Evolutionary conservation across 2,888 invertebrate species (phyloP), one percentile per base, ranked within the genome.

Genomic region (Agapostemon virescens): DNA sequence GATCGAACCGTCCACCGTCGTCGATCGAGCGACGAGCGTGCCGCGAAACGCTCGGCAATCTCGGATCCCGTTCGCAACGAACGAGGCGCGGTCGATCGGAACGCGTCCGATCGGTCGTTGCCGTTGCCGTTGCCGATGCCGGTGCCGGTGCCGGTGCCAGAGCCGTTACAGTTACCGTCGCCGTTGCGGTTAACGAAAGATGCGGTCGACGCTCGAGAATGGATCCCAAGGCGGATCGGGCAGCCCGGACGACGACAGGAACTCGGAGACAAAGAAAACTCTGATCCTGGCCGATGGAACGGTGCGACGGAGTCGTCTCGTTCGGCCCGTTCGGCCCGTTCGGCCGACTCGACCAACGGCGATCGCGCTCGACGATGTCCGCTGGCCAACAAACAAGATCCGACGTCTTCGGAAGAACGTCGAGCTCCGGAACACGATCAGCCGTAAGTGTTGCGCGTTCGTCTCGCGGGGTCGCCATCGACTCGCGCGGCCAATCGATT

Each of bases 221-320:
- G 94, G 88, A 94, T 95, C 0, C 94, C 95, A 1, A 95, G 95
- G 91, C 94, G 81, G 17, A 79, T 81, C 3, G 86, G 86, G 23
- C 82, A 81, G n/a, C 15, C 55, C 7, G 30, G 55, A 17, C 55
- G 55, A 15, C 55, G 55, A 17, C 55, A 7, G 26, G 55, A 55
- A 7, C 70, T 68, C 17, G 75, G 75, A 30, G 85, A 88, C 26
- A 88, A 88, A 71, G 88, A 89, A 58, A 87, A 87, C 55, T 77
- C 71, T n/a, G 90, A 91, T 79, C 88, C 87, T 30, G 81, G 86
- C 23, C 85, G 84, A 80, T 63, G 81, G 73, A 82, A 81, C 67
- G 84, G 69, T 17, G 86, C 66, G 1, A 84, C 80, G 49, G 79
- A 76, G 58, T 83, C 45, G n/a, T 82, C 82, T 69, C 83, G 75